A percentile compares a stretch with the other conserved stretches of the same genome.
Evolutionary conservation across 2,797 vertebrate genomes (phyloP).

Genomic region (Sebastes hopkinsi): DNA sequence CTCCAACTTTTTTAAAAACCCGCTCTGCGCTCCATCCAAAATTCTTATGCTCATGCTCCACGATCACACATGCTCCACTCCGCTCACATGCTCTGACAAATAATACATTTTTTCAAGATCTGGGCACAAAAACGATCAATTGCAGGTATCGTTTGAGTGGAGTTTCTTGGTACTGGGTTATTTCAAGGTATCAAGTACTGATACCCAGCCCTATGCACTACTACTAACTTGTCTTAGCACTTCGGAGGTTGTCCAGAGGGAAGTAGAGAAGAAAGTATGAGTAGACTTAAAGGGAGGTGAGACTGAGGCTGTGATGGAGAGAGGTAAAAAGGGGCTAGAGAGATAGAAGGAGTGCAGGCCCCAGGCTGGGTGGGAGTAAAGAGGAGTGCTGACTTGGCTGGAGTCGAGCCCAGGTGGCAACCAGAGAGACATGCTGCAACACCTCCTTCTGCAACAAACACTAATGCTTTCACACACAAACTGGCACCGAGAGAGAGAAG

Average conservation of each 20-base stretch:
- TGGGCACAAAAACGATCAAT: neutral
- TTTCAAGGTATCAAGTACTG: neutral
- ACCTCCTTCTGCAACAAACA: constrained; percentile 20
- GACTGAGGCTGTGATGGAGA: neutral
- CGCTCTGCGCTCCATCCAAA: too few relatives aligned
- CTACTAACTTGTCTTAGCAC: constrained; percentile 8
- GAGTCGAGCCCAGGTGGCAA: constrained; percentile 9
- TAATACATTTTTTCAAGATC: too few relatives aligned
- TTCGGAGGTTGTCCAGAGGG: neutral
- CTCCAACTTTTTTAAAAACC: too few relatives aligned
- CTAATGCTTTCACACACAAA: neutral
- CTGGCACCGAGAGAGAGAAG: neutral
- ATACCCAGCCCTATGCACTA: neutral
- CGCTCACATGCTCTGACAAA: too few relatives aligned
- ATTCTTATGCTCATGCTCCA: too few relatives aligned
- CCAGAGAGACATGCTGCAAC: constrained; percentile 16
- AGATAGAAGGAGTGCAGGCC: constrained; percentile 5
- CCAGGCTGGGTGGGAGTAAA: neutral
- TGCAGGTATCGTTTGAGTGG: neutral
- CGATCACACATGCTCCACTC: too few relatives aligned
- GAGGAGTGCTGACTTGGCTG: constrained; percentile 21
- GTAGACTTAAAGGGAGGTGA: neutral
- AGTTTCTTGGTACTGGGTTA: neutral
- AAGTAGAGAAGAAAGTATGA: neutral
- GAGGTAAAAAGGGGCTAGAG: neutral